Percentiles rank a stretch among this genome's conserved stretches.
Conservation (phyloP, 2,113 vertebrate genomes). For the Chionomys nivalis region DNA sequence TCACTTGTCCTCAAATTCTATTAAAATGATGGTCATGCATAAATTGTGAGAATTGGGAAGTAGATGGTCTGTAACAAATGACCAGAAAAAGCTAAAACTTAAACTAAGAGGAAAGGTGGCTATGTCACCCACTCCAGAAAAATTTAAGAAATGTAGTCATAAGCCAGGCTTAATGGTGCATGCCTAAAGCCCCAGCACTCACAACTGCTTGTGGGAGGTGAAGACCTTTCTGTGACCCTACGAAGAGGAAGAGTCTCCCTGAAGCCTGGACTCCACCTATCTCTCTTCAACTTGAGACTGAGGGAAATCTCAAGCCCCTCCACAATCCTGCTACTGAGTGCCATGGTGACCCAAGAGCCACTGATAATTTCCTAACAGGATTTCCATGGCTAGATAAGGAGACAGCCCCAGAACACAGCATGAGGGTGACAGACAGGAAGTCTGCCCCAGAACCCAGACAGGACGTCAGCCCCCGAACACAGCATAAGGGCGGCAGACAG, state of each 20-base stretch:
- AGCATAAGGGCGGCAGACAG: no score
- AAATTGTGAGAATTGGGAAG: neutral
- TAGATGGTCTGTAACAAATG: neutral
- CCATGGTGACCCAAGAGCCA: neutral
- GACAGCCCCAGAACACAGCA: neutral
- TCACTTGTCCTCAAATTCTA: neutral
- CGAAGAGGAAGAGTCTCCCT: neutral
- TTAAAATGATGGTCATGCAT: neutral
- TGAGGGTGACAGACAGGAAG: neutral
- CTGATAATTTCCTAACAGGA: neutral
- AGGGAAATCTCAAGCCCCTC: neutral
- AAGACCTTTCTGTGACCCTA: neutral
- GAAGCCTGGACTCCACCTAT: neutral
- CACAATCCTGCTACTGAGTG: neutral
- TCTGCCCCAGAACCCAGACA: no score
- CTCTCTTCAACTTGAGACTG: neutral
- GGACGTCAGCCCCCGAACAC: neutral
- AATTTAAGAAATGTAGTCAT: neutral
- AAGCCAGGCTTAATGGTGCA: neutral
- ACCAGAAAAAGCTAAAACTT: slow-evolving; percentile 20
- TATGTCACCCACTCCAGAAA: neutral
- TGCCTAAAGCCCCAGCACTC: neutral
- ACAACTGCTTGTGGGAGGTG: neutral
- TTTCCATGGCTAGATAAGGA: neutral
- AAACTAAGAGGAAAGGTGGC: neutral